Evolutionary conservation across 2,888 invertebrate species (phyloP).

Genomic region (Oligia strigilis): DNA sequence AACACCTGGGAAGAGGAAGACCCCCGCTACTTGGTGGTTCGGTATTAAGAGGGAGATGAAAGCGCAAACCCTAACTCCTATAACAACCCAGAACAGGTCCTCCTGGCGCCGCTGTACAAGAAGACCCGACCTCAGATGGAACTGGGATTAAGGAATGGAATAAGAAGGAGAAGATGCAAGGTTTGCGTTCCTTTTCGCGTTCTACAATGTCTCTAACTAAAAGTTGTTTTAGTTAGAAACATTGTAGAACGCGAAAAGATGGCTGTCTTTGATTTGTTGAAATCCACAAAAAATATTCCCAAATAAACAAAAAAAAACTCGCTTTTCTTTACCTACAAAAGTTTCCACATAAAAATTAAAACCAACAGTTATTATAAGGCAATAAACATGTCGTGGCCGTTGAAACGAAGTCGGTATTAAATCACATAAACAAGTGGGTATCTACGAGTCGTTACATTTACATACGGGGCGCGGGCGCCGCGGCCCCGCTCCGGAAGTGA

Average conservation of each 20-base stretch:
- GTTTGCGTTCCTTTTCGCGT: not conserved
- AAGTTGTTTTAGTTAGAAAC: too few species aligned
- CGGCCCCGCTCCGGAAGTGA: constrained; percentile 53
- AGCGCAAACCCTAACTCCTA: too few species aligned
- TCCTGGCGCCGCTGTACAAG: too few species aligned
- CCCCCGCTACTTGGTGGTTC: too few species aligned
- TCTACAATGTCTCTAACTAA: not conserved
- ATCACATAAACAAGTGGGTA: constrained; percentile 71
- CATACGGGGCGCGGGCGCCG: constrained; percentile 66
- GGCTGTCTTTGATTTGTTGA: too few species aligned
- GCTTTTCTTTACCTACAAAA: constrained; percentile 8
- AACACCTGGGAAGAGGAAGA: too few species aligned
- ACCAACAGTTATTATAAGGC: constrained; percentile 57
- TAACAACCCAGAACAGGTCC: too few species aligned
- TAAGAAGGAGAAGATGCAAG: not conserved
- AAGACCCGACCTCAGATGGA: too few species aligned
- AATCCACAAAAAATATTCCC: too few species aligned
- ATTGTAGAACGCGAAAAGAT: too few species aligned
- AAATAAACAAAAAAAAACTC: not conserved
- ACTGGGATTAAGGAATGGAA: too few species aligned
- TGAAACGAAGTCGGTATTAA: constrained; percentile 66
- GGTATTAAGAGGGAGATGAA: too few species aligned
- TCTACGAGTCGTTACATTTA: constrained; percentile 66
- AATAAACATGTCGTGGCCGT: constrained; percentile 61
- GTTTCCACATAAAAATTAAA: constrained; percentile 58